Evolutionary conservation across 2,797 vertebrate species (phyloP).

Genomic region (Chaenodraco wilsoni): DNA sequence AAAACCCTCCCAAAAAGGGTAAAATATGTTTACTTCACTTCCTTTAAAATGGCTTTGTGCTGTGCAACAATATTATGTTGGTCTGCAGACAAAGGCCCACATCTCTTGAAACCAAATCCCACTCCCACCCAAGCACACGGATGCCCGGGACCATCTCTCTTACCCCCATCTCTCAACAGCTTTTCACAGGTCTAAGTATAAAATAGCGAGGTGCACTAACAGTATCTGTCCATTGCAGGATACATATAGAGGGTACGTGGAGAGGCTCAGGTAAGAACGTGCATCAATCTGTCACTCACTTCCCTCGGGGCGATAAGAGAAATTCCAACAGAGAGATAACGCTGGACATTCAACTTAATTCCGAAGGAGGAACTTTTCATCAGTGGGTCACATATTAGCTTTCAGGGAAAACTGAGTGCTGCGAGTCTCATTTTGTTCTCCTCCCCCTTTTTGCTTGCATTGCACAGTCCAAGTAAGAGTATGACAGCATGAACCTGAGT

Average conservation of each 20-base stretch:
- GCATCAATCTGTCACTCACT: constrained; percentile 89
- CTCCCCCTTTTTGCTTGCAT: constrained; percentile 43
- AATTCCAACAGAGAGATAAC: constrained; percentile 86
- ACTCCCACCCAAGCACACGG: constrained; percentile 83
- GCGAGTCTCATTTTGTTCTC: constrained; percentile 41
- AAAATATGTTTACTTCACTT: constrained; percentile 26
- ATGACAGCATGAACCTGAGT: constrained; percentile 65
- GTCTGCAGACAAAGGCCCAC: constrained; percentile 71
- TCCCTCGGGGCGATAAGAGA: constrained; percentile 86
- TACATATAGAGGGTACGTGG: constrained; percentile 82
- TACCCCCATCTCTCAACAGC: constrained; percentile 90
- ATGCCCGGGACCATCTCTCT: constrained; percentile 84
- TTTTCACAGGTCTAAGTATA: constrained; percentile 88
- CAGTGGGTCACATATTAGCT: constrained; percentile 84
- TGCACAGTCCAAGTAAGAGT: constrained; percentile 55
- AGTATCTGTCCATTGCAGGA: constrained; percentile 89
- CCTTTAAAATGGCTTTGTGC: constrained; percentile 20
- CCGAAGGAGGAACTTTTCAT: constrained; percentile 87
- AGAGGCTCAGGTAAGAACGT: constrained; percentile 86
- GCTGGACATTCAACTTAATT: constrained; percentile 85
- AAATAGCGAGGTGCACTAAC: constrained; percentile 84
- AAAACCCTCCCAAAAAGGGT: constrained; percentile 13
- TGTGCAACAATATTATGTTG: constrained; percentile 58
- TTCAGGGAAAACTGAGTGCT: constrained; percentile 75
- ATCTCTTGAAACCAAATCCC: constrained; percentile 85